These are phyloP conservation scores for Mamestra configurata DNA, from an alignment of 1,140 invertebrate genomes.

Conservation along the genomic window DNA sequence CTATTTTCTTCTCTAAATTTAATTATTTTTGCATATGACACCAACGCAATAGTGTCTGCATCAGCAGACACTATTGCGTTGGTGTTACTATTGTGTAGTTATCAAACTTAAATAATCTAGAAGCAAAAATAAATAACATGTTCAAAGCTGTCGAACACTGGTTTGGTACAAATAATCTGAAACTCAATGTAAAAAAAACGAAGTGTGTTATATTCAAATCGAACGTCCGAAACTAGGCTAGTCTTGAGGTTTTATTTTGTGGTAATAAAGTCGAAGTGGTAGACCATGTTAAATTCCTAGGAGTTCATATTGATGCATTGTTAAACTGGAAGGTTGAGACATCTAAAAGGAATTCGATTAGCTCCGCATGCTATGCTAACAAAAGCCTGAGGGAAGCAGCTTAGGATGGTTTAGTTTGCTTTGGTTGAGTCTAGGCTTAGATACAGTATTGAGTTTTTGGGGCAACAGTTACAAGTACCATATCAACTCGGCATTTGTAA, in stretches of 20 bases:
- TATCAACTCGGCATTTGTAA: background rate
- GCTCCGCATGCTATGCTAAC: background rate
- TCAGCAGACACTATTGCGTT: too few species aligned
- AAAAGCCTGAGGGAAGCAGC: too few species aligned
- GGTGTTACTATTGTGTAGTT: too few species aligned
- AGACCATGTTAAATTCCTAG: background rate
- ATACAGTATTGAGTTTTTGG: background rate
- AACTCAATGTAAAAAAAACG: background rate
- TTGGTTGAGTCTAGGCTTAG: background rate
- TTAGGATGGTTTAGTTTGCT: too few species aligned
- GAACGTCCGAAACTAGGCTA: background rate
- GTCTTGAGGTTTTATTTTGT: slow-evolving; percentile 58
- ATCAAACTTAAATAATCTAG: too few species aligned
- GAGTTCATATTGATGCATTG: background rate
- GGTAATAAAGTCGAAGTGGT: background rate
- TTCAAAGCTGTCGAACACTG: background rate
- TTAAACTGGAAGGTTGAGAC: background rate
- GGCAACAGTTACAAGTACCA: too few species aligned
- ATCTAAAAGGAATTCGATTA: background rate
- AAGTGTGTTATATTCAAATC: background rate
- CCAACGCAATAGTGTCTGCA: too few species aligned
- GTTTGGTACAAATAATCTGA: background rate
- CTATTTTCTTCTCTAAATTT: too few species aligned
- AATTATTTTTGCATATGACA: too few species aligned
- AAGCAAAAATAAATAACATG: background rate